Base-by-base conservation (phyloP, 2,113 vertebrate species). In the pig (Sus scrofa) region DNA sequence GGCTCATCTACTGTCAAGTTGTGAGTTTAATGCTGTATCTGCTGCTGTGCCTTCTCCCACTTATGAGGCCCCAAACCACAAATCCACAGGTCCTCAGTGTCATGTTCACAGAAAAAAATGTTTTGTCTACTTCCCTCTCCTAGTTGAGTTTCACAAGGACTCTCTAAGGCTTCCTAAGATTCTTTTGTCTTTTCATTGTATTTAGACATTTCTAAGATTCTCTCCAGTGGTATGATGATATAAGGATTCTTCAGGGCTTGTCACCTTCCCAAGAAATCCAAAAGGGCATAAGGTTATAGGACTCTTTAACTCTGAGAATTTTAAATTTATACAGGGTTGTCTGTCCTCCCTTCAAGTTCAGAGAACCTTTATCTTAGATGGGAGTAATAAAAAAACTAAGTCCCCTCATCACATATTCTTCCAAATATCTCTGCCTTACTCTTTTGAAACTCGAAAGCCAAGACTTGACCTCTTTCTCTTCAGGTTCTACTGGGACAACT, bases 371-470 rank as follows among this genome's bases (percentile, higher is more conserved):
- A 86, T 44, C 6, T 54, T 70, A 92, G 26, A 58, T 67, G 37
- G 37, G 15, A 81, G n/a, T 30, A 11, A 56, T 60, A 67, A 54
- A 70, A 89, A n/a, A 84, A 18, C 0, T 14, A 77, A 67, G 27
- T 86, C n/a, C 87, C 11, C 11, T 79, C 22, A 77, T 94, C 52
- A 81, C 8, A 68, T 26, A 68, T 60, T 74, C 39, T 84, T 78
- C 16, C 78, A 91, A 91, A 56, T 83, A 68, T 32, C 44, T 88
- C 30, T 16, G 70, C 20, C 44, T 87, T 63, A 70, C 10, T 85
- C 85, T 90, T 95, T 52, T 91, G n/a, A 77, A 84, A 90, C 30
- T 70, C 39, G 50, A 74, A 75, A 75, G 19, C 32, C 32, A 94
- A 95, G 32, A 56, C 39, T 70, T 63, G 90, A 50, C 75, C 67